Percentiles rank a stretch among this genome's conserved stretches.
phyloP scores from a whole-genome alignment of 2,797 vertebrate species.

The Botia kubotai region DNA sequence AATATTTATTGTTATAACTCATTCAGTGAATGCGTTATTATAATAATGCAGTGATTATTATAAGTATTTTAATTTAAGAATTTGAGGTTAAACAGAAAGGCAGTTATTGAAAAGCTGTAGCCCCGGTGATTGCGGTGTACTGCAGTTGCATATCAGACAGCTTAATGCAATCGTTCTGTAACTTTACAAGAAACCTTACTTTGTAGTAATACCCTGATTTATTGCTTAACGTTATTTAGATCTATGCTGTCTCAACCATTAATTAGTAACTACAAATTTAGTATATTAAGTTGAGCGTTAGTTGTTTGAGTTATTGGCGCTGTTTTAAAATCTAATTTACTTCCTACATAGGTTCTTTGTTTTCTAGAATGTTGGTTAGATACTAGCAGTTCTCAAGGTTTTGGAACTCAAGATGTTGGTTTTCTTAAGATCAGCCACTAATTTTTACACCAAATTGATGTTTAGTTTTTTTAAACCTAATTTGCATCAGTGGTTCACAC shows the following conservation, averaged over 20 bases:
- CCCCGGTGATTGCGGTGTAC: not conserved
- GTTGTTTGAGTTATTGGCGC: not conserved
- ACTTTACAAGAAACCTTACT: too few relatives aligned
- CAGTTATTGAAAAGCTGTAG: slow-evolving; percentile 3
- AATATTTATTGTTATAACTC: not conserved
- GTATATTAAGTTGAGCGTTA: not conserved
- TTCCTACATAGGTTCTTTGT: not conserved
- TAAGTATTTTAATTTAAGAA: too few relatives aligned
- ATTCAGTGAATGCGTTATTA: not conserved
- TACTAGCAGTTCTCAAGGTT: too few relatives aligned
- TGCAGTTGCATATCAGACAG: not conserved
- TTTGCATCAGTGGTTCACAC: too few relatives aligned
- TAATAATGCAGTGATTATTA: not conserved
- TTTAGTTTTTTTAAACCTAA: too few relatives aligned
- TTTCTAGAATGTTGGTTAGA: too few relatives aligned
- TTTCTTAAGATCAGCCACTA: too few relatives aligned
- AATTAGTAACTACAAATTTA: not conserved
- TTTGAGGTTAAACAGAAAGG: too few relatives aligned
- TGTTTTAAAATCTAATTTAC: not conserved
- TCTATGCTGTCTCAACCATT: not conserved
- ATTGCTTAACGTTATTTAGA: not conserved
- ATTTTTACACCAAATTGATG: too few relatives aligned
- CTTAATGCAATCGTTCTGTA: not conserved
- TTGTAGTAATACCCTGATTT: not conserved
- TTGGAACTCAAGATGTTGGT: too few relatives aligned